Evolutionary conservation across 2,797 vertebrate genomes (phyloP).

Genomic region (Fratercula arctica): DNA sequence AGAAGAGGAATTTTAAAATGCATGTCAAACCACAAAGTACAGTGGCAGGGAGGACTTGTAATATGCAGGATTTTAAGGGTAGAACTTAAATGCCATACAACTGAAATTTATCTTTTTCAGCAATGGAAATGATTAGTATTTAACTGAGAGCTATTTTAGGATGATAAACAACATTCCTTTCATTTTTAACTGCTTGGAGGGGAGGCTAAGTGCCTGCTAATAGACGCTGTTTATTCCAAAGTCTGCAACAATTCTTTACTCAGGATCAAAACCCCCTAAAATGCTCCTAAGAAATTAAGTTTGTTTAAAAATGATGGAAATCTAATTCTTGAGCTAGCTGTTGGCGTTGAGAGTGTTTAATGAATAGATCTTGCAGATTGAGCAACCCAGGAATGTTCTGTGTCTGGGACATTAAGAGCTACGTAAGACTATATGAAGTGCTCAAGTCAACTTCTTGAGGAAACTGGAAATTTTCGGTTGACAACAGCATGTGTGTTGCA

Average conservation of each 20-base stretch:
- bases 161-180: constrained; percentile 56
- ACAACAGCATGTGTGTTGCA: background rate
- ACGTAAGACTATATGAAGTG: background rate
- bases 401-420: background rate
- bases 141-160: constrained; percentile 32
- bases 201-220: background rate
- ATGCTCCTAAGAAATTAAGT: background rate
- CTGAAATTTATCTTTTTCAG: background rate
- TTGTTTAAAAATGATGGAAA: background rate
- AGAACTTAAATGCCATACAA: background rate
- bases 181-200: constrained; percentile 18
- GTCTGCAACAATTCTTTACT: background rate
- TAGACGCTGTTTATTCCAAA: background rate
- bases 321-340: background rate
- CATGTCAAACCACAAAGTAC: background rate
- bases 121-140: background rate
- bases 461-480: background rate
- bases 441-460: background rate
- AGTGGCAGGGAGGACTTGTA: background rate
- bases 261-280: background rate
- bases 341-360: background rate
- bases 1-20: constrained; percentile 18
- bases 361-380: background rate
- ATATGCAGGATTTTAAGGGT: background rate
- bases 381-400: background rate